These are phyloP conservation scores for Drosophila mercatorum DNA, from an alignment of 2,888 invertebrate species.

Conservation along the genomic window DNA sequence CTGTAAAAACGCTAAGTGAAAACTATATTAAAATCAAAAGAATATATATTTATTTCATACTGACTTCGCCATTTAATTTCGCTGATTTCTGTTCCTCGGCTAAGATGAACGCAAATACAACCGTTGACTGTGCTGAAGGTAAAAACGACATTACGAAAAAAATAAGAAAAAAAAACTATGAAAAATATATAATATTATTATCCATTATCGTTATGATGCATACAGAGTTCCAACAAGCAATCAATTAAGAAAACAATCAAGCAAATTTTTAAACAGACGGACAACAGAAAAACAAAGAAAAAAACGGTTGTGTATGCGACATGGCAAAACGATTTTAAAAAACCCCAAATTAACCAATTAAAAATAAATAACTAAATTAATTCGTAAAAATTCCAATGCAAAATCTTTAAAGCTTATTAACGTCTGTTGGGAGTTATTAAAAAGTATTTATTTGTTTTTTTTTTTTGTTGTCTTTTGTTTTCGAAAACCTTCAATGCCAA, in stretches of 20 bases:
- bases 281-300: slow-evolving; percentile 1
- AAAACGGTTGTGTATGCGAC: slow-evolving; percentile 66
- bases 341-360: slow-evolving; percentile 26
- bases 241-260: slow-evolving; percentile 77
- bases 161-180: not conserved
- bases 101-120: slow-evolving; percentile 38
- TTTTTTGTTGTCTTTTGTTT: slow-evolving; percentile 15
- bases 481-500: slow-evolving; percentile 37
- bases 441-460: slow-evolving; percentile 13
- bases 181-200: slow-evolving; percentile 16
- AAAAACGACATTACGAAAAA: slow-evolving; percentile 4
- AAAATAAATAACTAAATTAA: slow-evolving; percentile 12
- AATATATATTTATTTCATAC: slow-evolving; percentile 17
- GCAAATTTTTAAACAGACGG: slow-evolving; percentile 56
- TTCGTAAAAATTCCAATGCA: slow-evolving; percentile 17
- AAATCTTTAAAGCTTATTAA: slow-evolving; percentile 22
- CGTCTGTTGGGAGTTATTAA: slow-evolving; percentile 9
- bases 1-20: slow-evolving; percentile 52
- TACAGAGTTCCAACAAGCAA: slow-evolving; percentile 68
- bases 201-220: slow-evolving; percentile 46
- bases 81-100: slow-evolving; percentile 14
- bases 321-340: slow-evolving; percentile 31
- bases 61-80: slow-evolving; percentile 18
- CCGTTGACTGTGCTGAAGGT: slow-evolving; percentile 48
- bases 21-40: slow-evolving; percentile 29